Base-by-base conservation (phyloP, 2,113 vertebrate species). In the Silurus meridionalis region DNA sequence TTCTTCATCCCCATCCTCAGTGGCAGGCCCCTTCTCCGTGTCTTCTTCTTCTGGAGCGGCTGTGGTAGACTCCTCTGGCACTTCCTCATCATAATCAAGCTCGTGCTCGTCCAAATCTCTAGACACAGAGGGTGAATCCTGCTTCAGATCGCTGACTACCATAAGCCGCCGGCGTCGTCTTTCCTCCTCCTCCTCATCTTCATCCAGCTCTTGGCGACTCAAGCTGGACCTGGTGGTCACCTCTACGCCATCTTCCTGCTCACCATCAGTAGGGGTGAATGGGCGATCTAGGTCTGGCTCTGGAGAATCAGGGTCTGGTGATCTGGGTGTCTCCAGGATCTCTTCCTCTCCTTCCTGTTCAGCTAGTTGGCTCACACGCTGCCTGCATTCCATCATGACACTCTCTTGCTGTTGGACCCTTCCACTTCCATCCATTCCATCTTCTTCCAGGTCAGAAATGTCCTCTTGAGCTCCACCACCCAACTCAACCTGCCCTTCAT, bases 11-110 rank as follows among this genome's bases (percentile, higher is more conserved):
- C 83, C 84, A 14, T 87, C 89, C 52, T 89, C 89, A 2, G 63
- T 60, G 3, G 94, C 95, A 63, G 96, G 94, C 0, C 89, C 87
- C 69, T 88, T 90, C 52, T 90, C 90, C 0, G 50, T 69, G 17
- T 91, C 89, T 0, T 96, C 96, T 0, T 97, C 95, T 72, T 96
- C 96, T 0, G 84, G 95, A 0, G 84, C 85, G 1, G 94, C 90
- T 3, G 95, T 88, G 23, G 91, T 95, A 0, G 96, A 93, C 63
- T 99, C 98, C 91, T 99, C 98, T 0, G 97, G 98, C 7, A 99
- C 98, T 90, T 99, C 98, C 92, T 99, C 98, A 0, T 99, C 98
- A 3, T 99, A 99, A 93, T 99, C 98, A 86, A 99, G 92, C 87
- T 99, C 98, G 0, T 99, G 98, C 58, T 99, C 98, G 0, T 99